These are phyloP conservation scores for Thymelicus lineola DNA, from an alignment of 2,888 invertebrate species.

Conservation along the genomic window DNA sequence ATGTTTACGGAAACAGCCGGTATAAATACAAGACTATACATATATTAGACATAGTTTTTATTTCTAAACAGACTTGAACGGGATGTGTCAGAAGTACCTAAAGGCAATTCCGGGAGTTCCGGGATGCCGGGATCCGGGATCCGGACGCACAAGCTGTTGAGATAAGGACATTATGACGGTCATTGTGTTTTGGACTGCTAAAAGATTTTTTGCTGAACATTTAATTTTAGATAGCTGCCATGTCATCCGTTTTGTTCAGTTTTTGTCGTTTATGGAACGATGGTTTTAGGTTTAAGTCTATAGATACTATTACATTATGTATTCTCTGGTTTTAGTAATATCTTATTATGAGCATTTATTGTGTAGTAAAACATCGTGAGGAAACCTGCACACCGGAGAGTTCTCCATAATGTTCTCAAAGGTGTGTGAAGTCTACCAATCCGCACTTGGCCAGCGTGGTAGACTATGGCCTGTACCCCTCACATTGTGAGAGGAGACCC, in stretches of 20 bases:
- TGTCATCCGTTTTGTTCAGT: conserved; percentile 12
- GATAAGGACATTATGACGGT: conserved; percentile 17
- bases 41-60: not conserved
- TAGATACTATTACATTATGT: too few relatives aligned
- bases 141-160: conserved; percentile 7
- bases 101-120: conserved; percentile 6
- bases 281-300: not conserved
- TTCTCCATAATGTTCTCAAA: too few relatives aligned
- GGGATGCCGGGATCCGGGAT: conserved; percentile 5
- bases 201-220: conserved; percentile 20
- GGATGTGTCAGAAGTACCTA: not conserved
- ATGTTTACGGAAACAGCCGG: too few relatives aligned
- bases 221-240: conserved; percentile 12
- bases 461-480: too few relatives aligned
- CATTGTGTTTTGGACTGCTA: conserved; percentile 19
- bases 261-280: not conserved
- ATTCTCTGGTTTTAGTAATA: too few relatives aligned
- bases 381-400: too few relatives aligned
- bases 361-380: too few relatives aligned
- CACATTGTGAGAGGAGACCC: too few relatives aligned
- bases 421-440: too few relatives aligned
- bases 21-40: too few relatives aligned
- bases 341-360: too few relatives aligned
- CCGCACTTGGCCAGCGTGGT: too few relatives aligned
- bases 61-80: conserved; percentile 4